These are phyloP conservation scores for Myotis lucifugus DNA, from an alignment of 2,113 vertebrate species.

Conservation along the genomic window DNA sequence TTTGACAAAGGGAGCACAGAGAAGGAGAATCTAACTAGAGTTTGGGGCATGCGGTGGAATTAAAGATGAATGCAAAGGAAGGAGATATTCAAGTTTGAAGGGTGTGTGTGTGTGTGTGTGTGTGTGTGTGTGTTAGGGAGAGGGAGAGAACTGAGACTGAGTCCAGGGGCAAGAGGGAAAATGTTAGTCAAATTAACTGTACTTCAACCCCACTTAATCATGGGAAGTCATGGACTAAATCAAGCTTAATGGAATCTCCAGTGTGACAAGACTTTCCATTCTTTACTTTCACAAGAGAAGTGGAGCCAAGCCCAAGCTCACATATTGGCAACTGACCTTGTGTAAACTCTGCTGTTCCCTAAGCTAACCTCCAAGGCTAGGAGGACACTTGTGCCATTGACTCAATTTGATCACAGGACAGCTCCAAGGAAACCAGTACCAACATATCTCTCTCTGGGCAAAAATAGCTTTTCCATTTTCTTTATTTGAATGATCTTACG, in stretches of 20 bases:
- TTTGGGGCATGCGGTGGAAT: background rate
- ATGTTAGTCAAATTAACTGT: background rate
- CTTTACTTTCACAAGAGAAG: background rate
- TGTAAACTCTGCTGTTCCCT: background rate
- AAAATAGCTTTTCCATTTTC: conserved; percentile 45
- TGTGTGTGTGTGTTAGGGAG: background rate
- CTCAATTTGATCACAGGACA: background rate
- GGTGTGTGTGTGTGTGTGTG: background rate
- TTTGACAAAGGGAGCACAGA: background rate
- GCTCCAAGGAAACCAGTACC: conserved; percentile 27
- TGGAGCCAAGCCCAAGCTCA: background rate
- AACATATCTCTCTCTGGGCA: background rate
- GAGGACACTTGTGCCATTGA: background rate
- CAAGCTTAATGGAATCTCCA: conserved; percentile 32
- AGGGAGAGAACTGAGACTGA: background rate
- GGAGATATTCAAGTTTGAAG: background rate
- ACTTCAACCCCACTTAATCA: background rate
- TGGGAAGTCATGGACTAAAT: background rate
- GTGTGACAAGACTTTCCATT: conserved; percentile 18
- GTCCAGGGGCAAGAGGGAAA: background rate
- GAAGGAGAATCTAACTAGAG: background rate
- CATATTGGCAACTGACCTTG: conserved; percentile 19
- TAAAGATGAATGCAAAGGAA: background rate
- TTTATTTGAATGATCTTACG: conserved; percentile 33
- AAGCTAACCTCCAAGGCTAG: background rate